A percentile compares a stretch with the other conserved stretches of the same genome.
Conservation (phyloP, 92 coral and sea anemone genomes). For the Heliopora coerulea region DNA sequence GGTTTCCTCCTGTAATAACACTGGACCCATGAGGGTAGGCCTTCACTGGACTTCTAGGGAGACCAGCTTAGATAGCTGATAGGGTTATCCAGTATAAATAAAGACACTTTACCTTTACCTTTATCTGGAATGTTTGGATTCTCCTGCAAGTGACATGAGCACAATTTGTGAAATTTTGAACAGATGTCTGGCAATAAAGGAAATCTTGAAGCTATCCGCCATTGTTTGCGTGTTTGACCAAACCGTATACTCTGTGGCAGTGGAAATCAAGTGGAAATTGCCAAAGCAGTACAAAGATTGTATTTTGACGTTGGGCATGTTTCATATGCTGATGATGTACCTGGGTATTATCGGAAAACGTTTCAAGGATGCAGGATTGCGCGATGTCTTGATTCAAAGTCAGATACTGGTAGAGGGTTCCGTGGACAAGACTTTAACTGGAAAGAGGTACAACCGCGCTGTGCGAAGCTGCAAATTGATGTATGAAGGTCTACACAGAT, state of each 20-base stretch:
- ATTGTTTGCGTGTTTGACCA: conserved; percentile 62
- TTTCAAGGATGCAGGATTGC: conserved; percentile 62
- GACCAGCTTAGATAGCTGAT: no score
- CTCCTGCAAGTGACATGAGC: conserved; percentile 62
- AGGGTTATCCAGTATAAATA: no score
- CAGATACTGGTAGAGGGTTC: conserved; percentile 60
- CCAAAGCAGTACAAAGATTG: conserved; percentile 31
- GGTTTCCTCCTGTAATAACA: no score
- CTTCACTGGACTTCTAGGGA: no score
- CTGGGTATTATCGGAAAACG: conserved; percentile 51
- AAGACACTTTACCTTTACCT: no score
- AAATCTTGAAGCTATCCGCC: conserved; percentile 34
- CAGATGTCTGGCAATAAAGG: conserved; percentile 37
- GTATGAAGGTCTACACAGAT: conserved; percentile 12
- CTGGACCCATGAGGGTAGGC: no score
- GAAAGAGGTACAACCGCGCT: conserved; percentile 57
- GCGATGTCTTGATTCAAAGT: conserved; percentile 57
- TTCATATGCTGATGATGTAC: conserved; percentile 51
- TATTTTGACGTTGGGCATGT: conserved; percentile 42
- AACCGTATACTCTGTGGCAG: conserved; percentile 62
- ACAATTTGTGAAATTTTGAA: conserved; percentile 48
- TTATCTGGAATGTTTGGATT: conserved; percentile 54
- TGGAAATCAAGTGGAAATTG: conserved; percentile 52
- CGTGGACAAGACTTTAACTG: conserved; percentile 51
- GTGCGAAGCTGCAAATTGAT: conserved; percentile 45